These are phyloP conservation scores for Gymnocypris eckloni DNA, from an alignment of 2,797 vertebrate species.

Conservation along the genomic window DNA sequence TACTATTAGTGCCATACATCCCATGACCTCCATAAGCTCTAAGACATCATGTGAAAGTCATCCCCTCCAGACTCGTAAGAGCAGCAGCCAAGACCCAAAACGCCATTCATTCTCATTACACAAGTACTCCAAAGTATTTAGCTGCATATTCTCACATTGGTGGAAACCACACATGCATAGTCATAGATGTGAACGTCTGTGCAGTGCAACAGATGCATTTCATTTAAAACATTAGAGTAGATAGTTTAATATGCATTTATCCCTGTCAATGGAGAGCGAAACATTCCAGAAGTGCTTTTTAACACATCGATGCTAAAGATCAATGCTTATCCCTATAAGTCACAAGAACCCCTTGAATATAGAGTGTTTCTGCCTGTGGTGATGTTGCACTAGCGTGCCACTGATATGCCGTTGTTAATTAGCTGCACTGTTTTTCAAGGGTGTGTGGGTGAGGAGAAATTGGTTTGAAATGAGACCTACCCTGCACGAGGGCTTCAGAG, in stretches of 20 bases:
- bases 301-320: background rate
- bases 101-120: slow-evolving; percentile 16
- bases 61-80: slow-evolving; percentile 18
- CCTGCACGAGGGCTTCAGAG: background rate
- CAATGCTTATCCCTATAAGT: slow-evolving; percentile 20
- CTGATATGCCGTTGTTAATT: slow-evolving; percentile 55
- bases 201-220: background rate
- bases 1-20: slow-evolving; percentile 41
- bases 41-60: slow-evolving; percentile 53
- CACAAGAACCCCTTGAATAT: slow-evolving; percentile 52
- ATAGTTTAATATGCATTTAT: background rate
- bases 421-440: slow-evolving; percentile 41
- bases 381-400: slow-evolving; percentile 51
- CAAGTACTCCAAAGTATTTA: background rate
- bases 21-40: slow-evolving; percentile 33
- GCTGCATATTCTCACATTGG: background rate
- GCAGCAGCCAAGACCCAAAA: background rate
- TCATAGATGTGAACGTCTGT: background rate
- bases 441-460: slow-evolving; percentile 14
- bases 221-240: background rate
- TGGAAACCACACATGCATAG: background rate
- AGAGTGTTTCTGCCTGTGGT: slow-evolving; percentile 41
- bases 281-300: background rate
- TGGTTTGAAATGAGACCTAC: slow-evolving; percentile 42
- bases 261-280: slow-evolving; percentile 12